Base-by-base conservation (phyloP, 2,113 vertebrate genomes). In the Taurulus bubalis region DNA sequence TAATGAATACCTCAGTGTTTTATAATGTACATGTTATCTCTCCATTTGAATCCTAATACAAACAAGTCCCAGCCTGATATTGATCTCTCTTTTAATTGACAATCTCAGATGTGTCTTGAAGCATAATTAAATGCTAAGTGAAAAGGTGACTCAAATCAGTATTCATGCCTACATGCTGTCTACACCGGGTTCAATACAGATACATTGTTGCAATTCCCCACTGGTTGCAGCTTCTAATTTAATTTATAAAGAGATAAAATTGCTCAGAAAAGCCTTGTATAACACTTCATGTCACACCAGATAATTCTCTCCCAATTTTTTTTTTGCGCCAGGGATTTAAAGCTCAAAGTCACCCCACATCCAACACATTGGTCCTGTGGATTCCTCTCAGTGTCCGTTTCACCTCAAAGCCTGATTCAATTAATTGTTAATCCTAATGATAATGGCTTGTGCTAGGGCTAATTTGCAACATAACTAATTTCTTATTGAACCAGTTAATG, bases 401-500 rank as follows among this genome's bases (percentile, higher is more conserved):
- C 86, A 84, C 85, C 85, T 86, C 82, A 58, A 73, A 79, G 85
- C 67, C 71, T 34, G 66, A 47, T 88, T 85, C 70, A 87, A 85
- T 91, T 90, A 85, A 85, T 81, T 77, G 53, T 74, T 88, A 87
- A 86, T 85, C 51, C 60, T 75, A 83, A 87, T 80, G 85, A 88
- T 90, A 87, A 92, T 90, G 82, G 68, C 81, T 71, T 74, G 65
- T 82, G 79, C 73, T 53, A 8, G n/a, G 42, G 81, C 78, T 81
- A 71, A 58, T 87, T 82, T 82, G 80, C 70, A 38, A 86, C 75
- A 74, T 78, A 89, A 75, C 83, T 81, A 66, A 93, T 92, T 88
- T 90, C 65, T 85, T 86, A 89, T 89, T 90, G 87, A 92, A 82
- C 68, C 56, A 18, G 68, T 74, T 85, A 87, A 93, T 90, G 90